Percentiles rank a stretch among this genome's conserved stretches.
These are phyloP conservation scores for Dryococelus australis DNA, from an alignment of 2,888 invertebrate species.

Conservation along the genomic window DNA sequence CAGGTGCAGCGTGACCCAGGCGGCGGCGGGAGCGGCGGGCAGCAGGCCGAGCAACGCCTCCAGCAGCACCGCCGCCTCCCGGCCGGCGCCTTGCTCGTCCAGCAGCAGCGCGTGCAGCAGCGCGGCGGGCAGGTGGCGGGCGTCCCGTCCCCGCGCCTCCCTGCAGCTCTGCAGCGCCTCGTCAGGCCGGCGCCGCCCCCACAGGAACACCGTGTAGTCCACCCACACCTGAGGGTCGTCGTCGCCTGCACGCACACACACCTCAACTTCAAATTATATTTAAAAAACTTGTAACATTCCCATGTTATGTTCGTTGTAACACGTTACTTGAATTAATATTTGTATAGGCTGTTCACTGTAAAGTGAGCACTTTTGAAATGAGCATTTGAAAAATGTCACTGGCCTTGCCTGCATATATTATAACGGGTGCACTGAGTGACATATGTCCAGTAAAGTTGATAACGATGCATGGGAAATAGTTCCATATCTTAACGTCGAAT, in stretches of 20 bases:
- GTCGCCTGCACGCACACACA: background rate
- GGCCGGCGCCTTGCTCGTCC: background rate
- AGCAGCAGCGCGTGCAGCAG: constrained; percentile 23
- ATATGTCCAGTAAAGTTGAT: no score
- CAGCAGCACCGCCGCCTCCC: background rate
- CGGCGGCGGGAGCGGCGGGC: background rate
- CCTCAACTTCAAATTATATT: no score
- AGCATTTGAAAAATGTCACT: no score
- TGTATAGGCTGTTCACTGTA: no score
- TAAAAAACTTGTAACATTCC: no score
- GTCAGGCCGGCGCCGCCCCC: constrained; percentile 8
- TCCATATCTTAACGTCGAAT: no score
- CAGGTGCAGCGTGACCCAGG: constrained; percentile 11
- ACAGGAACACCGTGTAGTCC: constrained; percentile 2
- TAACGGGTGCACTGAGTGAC: no score
- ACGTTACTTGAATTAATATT: no score
- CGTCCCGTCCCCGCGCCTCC: constrained; percentile 7
- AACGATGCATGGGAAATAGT: no score
- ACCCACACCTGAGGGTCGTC: background rate
- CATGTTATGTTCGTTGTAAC: no score
- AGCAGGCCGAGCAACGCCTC: background rate
- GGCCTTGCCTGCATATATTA: no score
- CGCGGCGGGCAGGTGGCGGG: background rate
- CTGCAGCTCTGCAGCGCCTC: background rate
- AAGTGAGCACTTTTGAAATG: no score